Evolutionary conservation across 2,797 vertebrate genomes (phyloP).

Genomic region (Coregonus ussuriensis): DNA sequence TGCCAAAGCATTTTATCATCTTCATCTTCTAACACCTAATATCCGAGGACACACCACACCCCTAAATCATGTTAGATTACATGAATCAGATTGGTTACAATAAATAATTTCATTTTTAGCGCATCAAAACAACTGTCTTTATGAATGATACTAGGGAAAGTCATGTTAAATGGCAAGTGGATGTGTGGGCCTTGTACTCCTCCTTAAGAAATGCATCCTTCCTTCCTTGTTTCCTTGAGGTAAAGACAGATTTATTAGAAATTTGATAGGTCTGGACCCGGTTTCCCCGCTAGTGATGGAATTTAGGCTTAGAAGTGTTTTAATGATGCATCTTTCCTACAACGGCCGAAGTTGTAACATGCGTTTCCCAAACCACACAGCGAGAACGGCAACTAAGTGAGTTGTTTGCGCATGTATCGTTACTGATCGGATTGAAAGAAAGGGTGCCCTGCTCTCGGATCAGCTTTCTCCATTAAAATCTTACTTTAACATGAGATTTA

Average conservation of each 20-base stretch:
- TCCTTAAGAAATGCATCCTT: not conserved
- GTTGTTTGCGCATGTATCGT: too few species aligned
- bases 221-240: not conserved
- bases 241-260: not conserved
- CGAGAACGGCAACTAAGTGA: too few species aligned
- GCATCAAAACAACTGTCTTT: slow-evolving; percentile 24
- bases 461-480: too few species aligned
- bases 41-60: slow-evolving; percentile 34
- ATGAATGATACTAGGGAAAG: slow-evolving; percentile 17
- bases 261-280: too few species aligned
- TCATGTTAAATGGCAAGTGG: not conserved
- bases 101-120: slow-evolving; percentile 16
- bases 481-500: too few species aligned
- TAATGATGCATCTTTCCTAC: too few species aligned
- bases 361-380: too few species aligned
- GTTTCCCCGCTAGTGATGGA: too few species aligned
- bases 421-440: too few species aligned
- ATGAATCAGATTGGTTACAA: slow-evolving; percentile 32
- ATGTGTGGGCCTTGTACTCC: not conserved
- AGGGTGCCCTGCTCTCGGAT: too few species aligned
- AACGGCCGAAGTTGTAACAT: too few species aligned
- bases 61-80: slow-evolving; percentile 33
- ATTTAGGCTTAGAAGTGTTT: too few species aligned
- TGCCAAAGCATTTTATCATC: slow-evolving; percentile 18
- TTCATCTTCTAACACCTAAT: slow-evolving; percentile 39